A percentile compares a stretch with the other conserved stretches of the same genome.
Evolutionary conservation across 2,113 vertebrate genomes (phyloP).

Genomic region (Charina bottae): DNA sequence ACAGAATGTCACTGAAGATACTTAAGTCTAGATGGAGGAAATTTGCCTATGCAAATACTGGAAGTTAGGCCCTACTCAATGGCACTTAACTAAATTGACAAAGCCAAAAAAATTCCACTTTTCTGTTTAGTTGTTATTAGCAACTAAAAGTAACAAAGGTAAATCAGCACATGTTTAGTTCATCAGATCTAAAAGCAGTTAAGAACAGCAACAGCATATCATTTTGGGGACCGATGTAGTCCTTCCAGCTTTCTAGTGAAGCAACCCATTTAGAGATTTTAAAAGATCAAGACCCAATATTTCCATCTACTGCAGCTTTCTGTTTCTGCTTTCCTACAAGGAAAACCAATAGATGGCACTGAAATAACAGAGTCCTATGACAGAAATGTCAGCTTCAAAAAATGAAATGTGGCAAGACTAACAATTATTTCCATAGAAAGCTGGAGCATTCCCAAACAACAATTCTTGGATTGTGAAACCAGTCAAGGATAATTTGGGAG

Average conservation of each 20-base stretch:
- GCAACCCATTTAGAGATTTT: not conserved
- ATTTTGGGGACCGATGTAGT: slow-evolving; percentile 18
- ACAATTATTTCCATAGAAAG: slow-evolving; percentile 69
- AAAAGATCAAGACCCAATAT: slow-evolving; percentile 29
- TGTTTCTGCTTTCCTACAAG: slow-evolving; percentile 53
- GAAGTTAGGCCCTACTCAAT: not conserved
- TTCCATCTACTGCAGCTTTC: slow-evolving; percentile 47
- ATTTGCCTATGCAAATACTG: not conserved
- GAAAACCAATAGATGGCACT: slow-evolving; percentile 64
- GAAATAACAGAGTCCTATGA: slow-evolving; percentile 67
- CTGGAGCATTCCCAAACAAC: slow-evolving; percentile 67
- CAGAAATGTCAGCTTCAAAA: slow-evolving; percentile 64
- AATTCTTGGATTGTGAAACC: slow-evolving; percentile 63
- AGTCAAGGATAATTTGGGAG: slow-evolving; percentile 60
- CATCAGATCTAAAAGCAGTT: not conserved
- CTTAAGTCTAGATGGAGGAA: not conserved
- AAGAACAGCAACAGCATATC: not conserved
- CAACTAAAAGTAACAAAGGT: not conserved
- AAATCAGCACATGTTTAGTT: not conserved
- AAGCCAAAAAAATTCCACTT: not conserved
- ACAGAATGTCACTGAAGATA: not conserved
- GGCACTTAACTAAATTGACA: not conserved
- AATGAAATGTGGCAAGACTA: slow-evolving; percentile 62
- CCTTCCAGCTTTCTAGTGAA: slow-evolving; percentile 18
- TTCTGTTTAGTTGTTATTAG: not conserved